Evolutionary conservation across 92 coral and sea anemone species (phyloP).

Genomic region (Scolanthus callimorphus): DNA sequence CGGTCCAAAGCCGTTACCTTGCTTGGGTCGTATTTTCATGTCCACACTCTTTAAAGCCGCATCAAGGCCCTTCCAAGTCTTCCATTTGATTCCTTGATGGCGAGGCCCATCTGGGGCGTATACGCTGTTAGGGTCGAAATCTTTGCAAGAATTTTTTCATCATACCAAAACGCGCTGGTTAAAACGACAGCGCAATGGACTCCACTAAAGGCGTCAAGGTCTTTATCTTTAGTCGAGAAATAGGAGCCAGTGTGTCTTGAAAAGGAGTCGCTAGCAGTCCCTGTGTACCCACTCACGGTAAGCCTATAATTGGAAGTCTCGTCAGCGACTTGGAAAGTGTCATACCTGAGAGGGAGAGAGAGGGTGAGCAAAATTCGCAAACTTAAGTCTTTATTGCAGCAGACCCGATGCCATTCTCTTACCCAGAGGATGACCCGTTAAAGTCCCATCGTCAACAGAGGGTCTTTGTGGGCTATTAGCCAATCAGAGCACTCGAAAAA

Average conservation of each 20-base stretch:
- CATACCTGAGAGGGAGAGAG: too few relatives aligned
- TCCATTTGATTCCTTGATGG: conserved; percentile 6
- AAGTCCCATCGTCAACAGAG: too few relatives aligned
- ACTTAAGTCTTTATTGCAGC: too few relatives aligned
- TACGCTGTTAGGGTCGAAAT: conserved; percentile 2
- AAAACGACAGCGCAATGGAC: background rate
- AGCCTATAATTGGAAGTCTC: conserved; percentile 9
- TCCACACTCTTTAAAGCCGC: conserved; percentile 5
- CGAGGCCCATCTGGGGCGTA: background rate
- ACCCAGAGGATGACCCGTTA: too few relatives aligned
- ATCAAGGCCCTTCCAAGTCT: background rate
- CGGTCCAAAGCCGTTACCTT: too few relatives aligned
- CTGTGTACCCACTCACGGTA: conserved; percentile 20
- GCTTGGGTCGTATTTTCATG: conserved; percentile 24
- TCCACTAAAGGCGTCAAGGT: background rate
- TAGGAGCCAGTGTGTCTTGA: conserved; percentile 2
- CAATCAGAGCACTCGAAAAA: too few relatives aligned
- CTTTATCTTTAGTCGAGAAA: conserved; percentile 25
- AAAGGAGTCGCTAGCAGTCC: conserved; percentile 21
- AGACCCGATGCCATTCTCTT: too few relatives aligned
- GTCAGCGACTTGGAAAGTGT: background rate
- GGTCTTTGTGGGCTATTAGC: too few relatives aligned
- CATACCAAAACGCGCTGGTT: conserved; percentile 17
- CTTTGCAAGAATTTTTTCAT: conserved; percentile 13
- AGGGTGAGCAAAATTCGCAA: too few relatives aligned